Evolutionary conservation across 2,113 vertebrate species (phyloP).

Genomic region (Leptobrachium ailaonicum): DNA sequence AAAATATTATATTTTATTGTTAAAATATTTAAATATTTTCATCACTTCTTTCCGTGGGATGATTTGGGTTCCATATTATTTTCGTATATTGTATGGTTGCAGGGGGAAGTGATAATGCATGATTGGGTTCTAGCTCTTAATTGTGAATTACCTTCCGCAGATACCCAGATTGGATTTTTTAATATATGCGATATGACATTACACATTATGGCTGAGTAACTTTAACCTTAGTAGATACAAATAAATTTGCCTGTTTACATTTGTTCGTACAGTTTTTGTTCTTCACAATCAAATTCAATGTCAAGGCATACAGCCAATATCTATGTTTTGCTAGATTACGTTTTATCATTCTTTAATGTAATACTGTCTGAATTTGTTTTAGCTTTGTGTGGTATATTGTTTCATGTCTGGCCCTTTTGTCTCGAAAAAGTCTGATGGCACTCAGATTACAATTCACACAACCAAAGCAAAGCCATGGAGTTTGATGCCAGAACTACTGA

Average conservation of each 20-base stretch:
- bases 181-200: conserved; percentile 17
- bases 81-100: no score
- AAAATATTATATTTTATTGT: no score
- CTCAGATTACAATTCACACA: conserved; percentile 75
- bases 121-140: no score
- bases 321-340: conserved; percentile 55
- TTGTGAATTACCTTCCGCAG: no score
- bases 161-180: background rate
- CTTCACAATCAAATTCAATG: conserved; percentile 49
- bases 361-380: conserved; percentile 61
- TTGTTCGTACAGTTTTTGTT: conserved; percentile 13
- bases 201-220: conserved; percentile 24
- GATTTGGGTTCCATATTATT: no score
- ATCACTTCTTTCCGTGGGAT: no score
- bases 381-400: conserved; percentile 70
- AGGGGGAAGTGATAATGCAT: no score
- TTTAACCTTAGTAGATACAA: conserved; percentile 24
- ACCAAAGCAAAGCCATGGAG: conserved; percentile 69
- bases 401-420: conserved; percentile 67
- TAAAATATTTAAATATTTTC: no score
- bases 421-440: conserved; percentile 74
- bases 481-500: conserved; percentile 76
- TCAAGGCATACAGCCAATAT: conserved; percentile 39
- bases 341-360: conserved; percentile 47
- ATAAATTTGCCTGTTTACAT: conserved; percentile 34